phyloP scores from a whole-genome alignment of 2,113 vertebrate species.

The Corythornis madagascariensis region DNA sequence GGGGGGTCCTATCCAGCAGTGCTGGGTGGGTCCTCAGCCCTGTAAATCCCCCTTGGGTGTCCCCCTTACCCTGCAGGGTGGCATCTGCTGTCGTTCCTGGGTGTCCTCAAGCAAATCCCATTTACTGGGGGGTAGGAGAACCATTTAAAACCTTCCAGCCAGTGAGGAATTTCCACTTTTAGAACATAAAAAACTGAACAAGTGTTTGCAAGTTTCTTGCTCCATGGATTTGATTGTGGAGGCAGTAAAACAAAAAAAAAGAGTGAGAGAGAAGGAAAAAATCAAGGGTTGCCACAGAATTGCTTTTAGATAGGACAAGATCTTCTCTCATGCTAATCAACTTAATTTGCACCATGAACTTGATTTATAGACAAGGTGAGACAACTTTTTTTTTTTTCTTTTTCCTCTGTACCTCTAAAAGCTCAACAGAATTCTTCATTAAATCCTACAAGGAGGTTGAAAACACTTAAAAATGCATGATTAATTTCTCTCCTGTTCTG shows the following conservation, averaged over 20 bases:
- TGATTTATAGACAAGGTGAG: not conserved
- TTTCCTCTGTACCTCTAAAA: not conserved
- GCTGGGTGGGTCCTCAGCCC: not conserved
- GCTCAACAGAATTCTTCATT: constrained; percentile 36
- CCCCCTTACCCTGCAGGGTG: too few relatives aligned
- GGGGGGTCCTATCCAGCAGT: fast-evolving
- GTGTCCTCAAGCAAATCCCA: too few relatives aligned
- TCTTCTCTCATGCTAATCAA: not conserved
- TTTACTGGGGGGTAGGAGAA: not conserved
- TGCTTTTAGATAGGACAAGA: not conserved
- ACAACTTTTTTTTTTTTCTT: not conserved
- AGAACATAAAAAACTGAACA: not conserved
- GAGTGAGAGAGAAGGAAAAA: not conserved
- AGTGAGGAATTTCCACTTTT: not conserved
- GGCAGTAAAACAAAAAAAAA: not conserved
- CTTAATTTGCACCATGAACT: not conserved
- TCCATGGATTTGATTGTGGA: not conserved
- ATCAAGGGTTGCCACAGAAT: not conserved
- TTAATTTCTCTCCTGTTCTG: constrained; percentile 54
- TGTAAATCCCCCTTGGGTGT: too few relatives aligned
- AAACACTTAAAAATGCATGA: constrained; percentile 58
- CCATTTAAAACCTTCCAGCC: not conserved
- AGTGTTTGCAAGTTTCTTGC: not conserved
- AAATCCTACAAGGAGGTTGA: constrained; percentile 39
- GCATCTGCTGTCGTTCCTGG: too few relatives aligned